A percentile compares a stretch with the other conserved stretches of the same genome.
phyloP scores from a whole-genome alignment of 1,140 invertebrate genomes.

The Bombus superbus region DNA sequence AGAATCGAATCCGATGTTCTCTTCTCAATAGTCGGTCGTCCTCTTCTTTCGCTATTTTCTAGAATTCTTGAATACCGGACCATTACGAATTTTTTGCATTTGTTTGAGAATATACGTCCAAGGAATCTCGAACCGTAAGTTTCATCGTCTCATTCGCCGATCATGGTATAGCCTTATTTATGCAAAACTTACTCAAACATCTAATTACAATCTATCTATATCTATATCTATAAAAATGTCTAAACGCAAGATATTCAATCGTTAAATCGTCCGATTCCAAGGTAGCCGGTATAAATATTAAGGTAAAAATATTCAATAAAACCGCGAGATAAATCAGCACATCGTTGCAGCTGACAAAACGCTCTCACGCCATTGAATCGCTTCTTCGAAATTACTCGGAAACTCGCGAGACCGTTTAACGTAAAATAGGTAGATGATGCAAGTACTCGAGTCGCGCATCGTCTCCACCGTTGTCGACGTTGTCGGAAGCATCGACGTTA shows the following conservation, averaged over 20 bases:
- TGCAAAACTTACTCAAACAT: no score
- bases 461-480: background rate
- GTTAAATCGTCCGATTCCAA: background rate
- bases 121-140: no score
- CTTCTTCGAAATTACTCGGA: background rate
- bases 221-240: no score
- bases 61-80: no score
- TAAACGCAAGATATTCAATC: background rate
- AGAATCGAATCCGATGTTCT: background rate
- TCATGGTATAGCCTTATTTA: no score
- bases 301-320: background rate
- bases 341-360: background rate
- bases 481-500: slow-evolving; percentile 10
- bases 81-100: no score
- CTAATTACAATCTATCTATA: no score
- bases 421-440: background rate
- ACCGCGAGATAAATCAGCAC: background rate
- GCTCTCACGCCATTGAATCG: background rate
- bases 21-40: no score
- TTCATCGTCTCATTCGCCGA: no score
- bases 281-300: background rate
- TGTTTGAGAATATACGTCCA: no score
- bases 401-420: background rate
- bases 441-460: background rate
- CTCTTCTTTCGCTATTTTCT: no score